These are phyloP conservation scores for Hermaeophaga mercurialis DNA, from an alignment of 2,888 invertebrate species.

Conservation along the genomic window DNA sequence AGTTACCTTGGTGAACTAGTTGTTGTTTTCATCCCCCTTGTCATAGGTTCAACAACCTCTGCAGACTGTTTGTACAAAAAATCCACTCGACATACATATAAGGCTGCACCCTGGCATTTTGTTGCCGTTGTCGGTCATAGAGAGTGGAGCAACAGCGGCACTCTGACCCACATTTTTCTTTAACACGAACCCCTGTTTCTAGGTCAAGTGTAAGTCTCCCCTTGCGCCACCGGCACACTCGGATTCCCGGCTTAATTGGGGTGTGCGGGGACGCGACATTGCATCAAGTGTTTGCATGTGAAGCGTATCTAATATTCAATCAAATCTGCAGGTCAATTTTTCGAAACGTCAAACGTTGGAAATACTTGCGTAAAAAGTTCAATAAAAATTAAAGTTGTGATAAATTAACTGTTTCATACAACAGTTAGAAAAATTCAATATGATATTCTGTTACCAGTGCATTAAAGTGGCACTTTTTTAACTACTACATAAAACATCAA, in stretches of 20 bases:
- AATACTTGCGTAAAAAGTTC: too few species aligned
- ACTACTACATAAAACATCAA: too few species aligned
- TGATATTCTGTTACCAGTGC: too few species aligned
- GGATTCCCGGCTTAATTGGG: constrained; percentile 31
- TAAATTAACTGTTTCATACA: too few species aligned
- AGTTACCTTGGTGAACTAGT: too few species aligned
- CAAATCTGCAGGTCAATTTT: too few species aligned
- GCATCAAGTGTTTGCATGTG: background rate
- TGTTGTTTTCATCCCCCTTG: too few species aligned
- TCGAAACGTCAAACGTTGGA: too few species aligned
- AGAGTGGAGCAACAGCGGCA: constrained; percentile 31
- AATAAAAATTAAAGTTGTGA: too few species aligned
- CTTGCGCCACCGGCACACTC: background rate
- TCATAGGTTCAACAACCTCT: constrained; percentile 18
- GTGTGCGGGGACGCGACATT: constrained; percentile 13
- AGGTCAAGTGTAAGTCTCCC: constrained; percentile 40
- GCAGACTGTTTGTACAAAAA: constrained; percentile 20
- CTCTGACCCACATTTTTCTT: constrained; percentile 40
- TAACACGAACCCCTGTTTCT: constrained; percentile 36
- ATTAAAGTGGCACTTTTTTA: too few species aligned
- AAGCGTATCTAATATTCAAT: background rate
- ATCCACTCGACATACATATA: constrained; percentile 24
- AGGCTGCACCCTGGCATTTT: constrained; percentile 18
- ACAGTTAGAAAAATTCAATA: too few species aligned
- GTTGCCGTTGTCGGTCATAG: constrained; percentile 21